Percentiles rank a stretch among this genome's conserved stretches.
phyloP scores from a whole-genome alignment of 1,140 invertebrate species.

The Lepidurus packardi region DNA sequence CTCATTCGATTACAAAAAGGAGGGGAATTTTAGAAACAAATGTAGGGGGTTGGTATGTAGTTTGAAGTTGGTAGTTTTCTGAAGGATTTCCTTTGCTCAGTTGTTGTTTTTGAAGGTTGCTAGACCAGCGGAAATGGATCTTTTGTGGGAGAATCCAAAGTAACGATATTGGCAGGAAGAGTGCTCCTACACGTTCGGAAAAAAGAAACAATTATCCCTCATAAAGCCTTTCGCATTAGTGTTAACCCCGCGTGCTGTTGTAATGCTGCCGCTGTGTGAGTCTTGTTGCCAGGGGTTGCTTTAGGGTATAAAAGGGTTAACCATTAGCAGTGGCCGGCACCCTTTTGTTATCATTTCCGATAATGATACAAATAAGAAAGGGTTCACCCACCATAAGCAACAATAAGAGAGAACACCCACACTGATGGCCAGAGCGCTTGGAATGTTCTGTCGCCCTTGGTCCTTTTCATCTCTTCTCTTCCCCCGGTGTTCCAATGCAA shows the following conservation, averaged over 20 bases:
- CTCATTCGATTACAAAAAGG: not conserved
- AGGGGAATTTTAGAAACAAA: not conserved
- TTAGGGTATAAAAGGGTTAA: not conserved
- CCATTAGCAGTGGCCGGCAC: constrained; percentile 4
- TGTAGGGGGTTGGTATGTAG: not conserved
- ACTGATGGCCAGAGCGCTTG: not conserved
- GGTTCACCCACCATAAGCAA: not conserved
- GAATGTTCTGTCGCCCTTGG: not conserved
- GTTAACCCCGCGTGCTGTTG: not conserved
- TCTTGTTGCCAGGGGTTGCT: constrained; percentile 12
- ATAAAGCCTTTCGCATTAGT: not conserved
- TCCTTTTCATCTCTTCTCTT: not conserved
- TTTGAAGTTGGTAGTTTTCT: not conserved
- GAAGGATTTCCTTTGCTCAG: not conserved
- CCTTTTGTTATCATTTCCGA: constrained; percentile 13
- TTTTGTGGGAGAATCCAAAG: not conserved
- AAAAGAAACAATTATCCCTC: constrained; percentile 22
- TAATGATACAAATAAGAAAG: constrained; percentile 22
- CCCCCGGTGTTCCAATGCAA: not conserved
- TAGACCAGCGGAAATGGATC: not conserved
- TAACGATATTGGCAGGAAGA: constrained; percentile 15
- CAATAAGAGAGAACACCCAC: constrained; percentile 7
- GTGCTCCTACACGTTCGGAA: not conserved
- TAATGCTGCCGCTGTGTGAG: not conserved
- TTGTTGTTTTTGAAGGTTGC: not conserved